These are phyloP conservation scores for Leptinotarsa rubiginosa DNA, from an alignment of 2,888 invertebrate genomes.

Conservation along the genomic window DNA sequence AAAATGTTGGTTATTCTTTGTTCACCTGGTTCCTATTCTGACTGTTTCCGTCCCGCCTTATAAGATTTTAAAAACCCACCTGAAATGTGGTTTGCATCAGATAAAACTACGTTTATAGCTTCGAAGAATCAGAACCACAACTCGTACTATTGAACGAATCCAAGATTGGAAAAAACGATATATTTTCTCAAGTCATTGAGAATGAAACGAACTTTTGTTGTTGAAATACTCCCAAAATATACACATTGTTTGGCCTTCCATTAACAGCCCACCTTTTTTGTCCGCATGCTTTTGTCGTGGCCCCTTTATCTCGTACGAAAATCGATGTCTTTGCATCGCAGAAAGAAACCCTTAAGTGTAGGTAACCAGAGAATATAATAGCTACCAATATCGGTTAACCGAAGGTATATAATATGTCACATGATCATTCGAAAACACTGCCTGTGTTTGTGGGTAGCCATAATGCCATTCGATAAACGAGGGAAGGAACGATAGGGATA, in stretches of 20 bases:
- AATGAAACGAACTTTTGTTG: conserved; percentile 42
- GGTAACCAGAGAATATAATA: conserved; percentile 39
- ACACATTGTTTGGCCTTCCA: conserved; percentile 41
- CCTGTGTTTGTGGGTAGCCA: conserved; percentile 28
- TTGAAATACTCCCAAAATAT: conserved; percentile 34
- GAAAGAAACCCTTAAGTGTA: conserved; percentile 19
- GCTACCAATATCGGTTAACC: conserved; percentile 56
- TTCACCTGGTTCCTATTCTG: neutral
- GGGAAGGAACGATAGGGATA: conserved; percentile 15
- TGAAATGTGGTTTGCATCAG: conserved; percentile 8
- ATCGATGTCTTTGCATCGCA: conserved; percentile 39
- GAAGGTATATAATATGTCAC: conserved; percentile 42
- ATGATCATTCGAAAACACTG: conserved; percentile 29
- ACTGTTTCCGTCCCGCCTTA: neutral
- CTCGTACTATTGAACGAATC: conserved; percentile 31
- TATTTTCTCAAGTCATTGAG: conserved; percentile 42
- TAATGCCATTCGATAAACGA: conserved; percentile 32
- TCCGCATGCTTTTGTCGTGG: conserved; percentile 41
- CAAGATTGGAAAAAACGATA: conserved; percentile 40
- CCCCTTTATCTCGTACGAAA: conserved; percentile 45
- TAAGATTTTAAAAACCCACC: neutral
- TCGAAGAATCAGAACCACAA: conserved; percentile 32
- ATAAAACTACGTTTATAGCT: conserved; percentile 26
- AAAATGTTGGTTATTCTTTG: neutral
- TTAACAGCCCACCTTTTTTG: conserved; percentile 42